Evolutionary conservation across 2,113 vertebrate genomes (phyloP).

Genomic region (Paralichthys olivaceus): DNA sequence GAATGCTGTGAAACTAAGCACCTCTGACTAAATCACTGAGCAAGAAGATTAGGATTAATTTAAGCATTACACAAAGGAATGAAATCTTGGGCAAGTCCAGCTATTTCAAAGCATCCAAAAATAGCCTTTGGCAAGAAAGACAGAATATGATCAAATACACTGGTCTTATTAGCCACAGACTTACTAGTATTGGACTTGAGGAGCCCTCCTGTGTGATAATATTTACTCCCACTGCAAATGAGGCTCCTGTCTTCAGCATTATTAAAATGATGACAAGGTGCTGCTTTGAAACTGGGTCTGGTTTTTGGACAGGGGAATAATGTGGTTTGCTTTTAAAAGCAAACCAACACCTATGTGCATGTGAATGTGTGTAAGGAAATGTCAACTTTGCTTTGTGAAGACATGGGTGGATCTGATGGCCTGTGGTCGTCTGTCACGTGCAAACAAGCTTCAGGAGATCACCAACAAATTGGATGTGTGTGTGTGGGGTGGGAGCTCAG

Average conservation of each 20-base stretch:
- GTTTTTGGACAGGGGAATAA: neutral
- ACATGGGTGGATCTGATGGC: neutral
- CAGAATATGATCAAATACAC: neutral
- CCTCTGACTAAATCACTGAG: constrained; percentile 39
- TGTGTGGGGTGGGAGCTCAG: neutral
- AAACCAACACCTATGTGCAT: neutral
- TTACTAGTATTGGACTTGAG: constrained; percentile 11
- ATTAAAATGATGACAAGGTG: constrained; percentile 18
- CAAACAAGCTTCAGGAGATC: neutral
- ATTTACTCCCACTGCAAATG: constrained; percentile 57
- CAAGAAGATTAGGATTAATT: constrained; percentile 49
- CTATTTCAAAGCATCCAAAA: constrained; percentile 35
- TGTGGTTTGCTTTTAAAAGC: neutral
- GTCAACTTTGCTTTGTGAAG: neutral
- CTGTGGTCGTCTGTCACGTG: neutral
- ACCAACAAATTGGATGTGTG: neutral
- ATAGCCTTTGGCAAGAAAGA: constrained; percentile 34
- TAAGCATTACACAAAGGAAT: constrained; percentile 29
- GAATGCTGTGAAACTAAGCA: constrained; percentile 25
- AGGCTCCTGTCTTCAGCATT: constrained; percentile 2
- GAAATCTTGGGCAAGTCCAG: constrained; percentile 13
- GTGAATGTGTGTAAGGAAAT: neutral
- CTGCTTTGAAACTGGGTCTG: constrained; percentile 9
- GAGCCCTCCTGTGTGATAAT: constrained; percentile 13
- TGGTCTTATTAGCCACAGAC: neutral